Evolutionary conservation across 2,797 vertebrate genomes (phyloP), one percentile per base, ranked within the genome.

Genomic region (Decapterus maruadsi): DNA sequence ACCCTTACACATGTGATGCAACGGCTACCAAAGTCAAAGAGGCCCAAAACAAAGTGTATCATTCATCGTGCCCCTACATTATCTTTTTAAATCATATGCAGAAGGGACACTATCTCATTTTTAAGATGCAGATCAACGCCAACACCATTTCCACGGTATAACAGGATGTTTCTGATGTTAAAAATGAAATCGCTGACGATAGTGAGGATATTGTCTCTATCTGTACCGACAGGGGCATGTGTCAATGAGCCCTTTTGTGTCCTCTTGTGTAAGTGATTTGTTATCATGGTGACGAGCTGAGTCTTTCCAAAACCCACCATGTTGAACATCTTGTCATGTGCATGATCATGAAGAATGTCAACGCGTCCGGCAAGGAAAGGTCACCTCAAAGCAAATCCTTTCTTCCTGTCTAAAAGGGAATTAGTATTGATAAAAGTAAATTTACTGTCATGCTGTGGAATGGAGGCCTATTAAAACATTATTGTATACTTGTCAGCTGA

Each of bases 281-380:
- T 76, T 57, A 56, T 65, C n/a, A 3, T 20, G 14, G n/a, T 57
- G 26, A 51, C 40, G 9, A 48, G 46, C 60, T 56, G 54, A 56
- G 65, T 79, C 68, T 82, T 59, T 73, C 40, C 51, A 26, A 71
- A 63, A 67, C 56, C 51, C 60, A 53, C 29, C 40, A n/a, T 51
- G 22, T 56, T 57, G 53, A 79, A 68, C 45, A 29, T 61, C 36
- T 60, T 77, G 81, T 68, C 83, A 76, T 79, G 72, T 64, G 42
- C 60, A 9, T 64, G 76, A 85, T 82, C 82, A 78, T 74, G 84
- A 88, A 67, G 62, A 77, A 90, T 84, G 72, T 75, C 59, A 68
- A 76, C 62, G 34, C 36, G 9, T 80, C 40, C 46, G 19, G 69
- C 61, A 31, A 80, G 70, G 63, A 86, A 89, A 89, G 81, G 84